phyloP scores from a whole-genome alignment of 2,888 invertebrate genomes.

The Catocala sponsa region DNA sequence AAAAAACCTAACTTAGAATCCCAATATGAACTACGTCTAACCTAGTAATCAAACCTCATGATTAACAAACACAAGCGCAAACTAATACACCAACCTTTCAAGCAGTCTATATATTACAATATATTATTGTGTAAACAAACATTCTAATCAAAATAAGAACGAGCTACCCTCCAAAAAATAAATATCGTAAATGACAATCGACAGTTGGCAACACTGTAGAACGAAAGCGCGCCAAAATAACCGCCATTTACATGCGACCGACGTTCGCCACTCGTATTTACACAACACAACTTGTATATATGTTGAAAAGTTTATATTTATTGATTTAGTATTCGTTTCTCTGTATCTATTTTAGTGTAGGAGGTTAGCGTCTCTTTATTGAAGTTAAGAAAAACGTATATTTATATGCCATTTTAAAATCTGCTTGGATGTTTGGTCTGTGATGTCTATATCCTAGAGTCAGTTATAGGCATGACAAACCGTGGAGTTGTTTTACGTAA shows the following conservation, averaged over 20 bases:
- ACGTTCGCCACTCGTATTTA: constrained; percentile 71
- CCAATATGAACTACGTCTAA: no score
- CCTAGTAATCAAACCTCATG: no score
- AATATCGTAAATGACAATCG: constrained; percentile 33
- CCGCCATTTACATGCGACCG: constrained; percentile 78
- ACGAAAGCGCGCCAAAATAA: constrained; percentile 63
- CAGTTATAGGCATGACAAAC: no score
- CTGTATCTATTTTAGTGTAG: not conserved
- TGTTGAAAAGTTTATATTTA: constrained; percentile 64
- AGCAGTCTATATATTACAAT: no score
- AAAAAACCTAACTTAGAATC: no score
- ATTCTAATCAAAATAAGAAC: constrained; percentile 8
- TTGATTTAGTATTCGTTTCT: constrained; percentile 55
- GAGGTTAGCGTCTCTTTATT: not conserved
- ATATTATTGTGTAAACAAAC: not conserved
- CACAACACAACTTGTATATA: constrained; percentile 58
- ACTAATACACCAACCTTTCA: no score
- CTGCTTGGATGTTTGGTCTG: no score
- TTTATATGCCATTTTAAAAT: no score
- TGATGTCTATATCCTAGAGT: no score
- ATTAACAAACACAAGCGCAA: no score
- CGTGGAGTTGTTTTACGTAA: no score
- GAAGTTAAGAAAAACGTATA: no score
- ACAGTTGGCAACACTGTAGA: constrained; percentile 40
- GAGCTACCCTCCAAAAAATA: constrained; percentile 5